Percentiles rank a stretch among this genome's conserved stretches.
phyloP scores from a whole-genome alignment of 2,888 invertebrate genomes.

The Merodon equestris region DNA sequence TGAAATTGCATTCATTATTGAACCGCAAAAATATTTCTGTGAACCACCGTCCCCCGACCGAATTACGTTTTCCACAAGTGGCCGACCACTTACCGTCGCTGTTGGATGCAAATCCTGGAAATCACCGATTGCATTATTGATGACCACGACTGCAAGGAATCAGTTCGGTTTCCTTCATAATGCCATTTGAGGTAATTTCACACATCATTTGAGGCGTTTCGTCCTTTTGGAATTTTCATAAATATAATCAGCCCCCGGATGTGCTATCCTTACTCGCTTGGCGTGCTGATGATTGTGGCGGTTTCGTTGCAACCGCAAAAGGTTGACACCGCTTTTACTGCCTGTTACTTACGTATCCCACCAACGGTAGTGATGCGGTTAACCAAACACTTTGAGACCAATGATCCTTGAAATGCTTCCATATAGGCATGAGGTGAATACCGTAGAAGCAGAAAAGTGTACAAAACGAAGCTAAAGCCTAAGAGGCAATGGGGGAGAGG shows the following conservation, averaged over 20 bases:
- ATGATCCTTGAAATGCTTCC: conserved; percentile 46
- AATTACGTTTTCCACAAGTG: conserved; percentile 37
- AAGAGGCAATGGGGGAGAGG: too few species aligned
- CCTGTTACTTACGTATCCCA: too few species aligned
- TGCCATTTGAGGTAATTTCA: conserved; percentile 61
- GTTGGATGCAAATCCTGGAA: neutral
- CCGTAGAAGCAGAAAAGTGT: too few species aligned
- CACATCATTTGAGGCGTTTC: conserved; percentile 53
- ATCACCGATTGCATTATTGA: too few species aligned
- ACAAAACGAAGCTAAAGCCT: too few species aligned
- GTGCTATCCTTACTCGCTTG: too few species aligned
- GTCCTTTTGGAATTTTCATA: conserved; percentile 60
- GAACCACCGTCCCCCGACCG: conserved; percentile 11
- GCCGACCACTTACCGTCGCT: too few species aligned
- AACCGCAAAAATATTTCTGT: neutral
- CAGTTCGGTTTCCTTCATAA: conserved; percentile 35
- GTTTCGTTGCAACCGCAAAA: too few species aligned
- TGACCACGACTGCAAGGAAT: too few species aligned
- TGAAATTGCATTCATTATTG: conserved; percentile 42
- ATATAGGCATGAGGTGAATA: conserved; percentile 4
- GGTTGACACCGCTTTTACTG: too few species aligned
- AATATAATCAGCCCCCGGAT: conserved; percentile 15
- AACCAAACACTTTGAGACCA: conserved; percentile 47
- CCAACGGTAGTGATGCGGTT: conserved; percentile 42
- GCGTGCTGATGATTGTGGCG: neutral